Percentiles rank a stretch among this genome's conserved stretches.
These are phyloP conservation scores for Parapsyche elsis DNA, from an alignment of 1,140 invertebrate genomes.

Conservation along the genomic window DNA sequence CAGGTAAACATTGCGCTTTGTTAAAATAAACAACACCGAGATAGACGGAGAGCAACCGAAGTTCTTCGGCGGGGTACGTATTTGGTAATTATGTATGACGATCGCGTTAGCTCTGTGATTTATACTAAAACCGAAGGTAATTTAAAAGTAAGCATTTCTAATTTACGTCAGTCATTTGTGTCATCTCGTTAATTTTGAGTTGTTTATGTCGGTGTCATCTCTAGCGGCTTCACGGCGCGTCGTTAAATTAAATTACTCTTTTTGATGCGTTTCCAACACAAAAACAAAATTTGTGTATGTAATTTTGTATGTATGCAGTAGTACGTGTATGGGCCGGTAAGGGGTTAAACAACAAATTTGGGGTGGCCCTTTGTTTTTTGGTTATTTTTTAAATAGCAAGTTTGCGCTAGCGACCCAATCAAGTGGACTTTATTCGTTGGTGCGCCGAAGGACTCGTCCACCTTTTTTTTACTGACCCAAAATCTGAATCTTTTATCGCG, in stretches of 20 bases:
- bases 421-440: conserved; percentile 9
- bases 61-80: background rate
- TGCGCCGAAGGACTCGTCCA: background rate
- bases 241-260: no score
- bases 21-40: conserved; percentile 5
- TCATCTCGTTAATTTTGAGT: conserved; percentile 18
- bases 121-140: no score
- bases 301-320: no score
- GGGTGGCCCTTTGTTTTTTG: background rate
- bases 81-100: background rate
- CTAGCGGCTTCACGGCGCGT: no score
- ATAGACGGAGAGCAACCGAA: background rate
- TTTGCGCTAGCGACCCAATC: background rate
- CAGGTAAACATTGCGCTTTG: conserved; percentile 24
- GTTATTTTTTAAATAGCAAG: conserved; percentile 27
- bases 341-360: no score
- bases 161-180: background rate
- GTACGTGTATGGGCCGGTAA: no score
- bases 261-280: no score
- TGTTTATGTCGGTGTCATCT: background rate
- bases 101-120: no score
- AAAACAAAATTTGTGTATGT: no score
- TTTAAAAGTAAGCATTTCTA: background rate
- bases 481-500: conserved; percentile 30
- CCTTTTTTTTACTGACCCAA: conserved; percentile 10